These are phyloP conservation scores for Meleagris gallopavo DNA, from an alignment of 2,113 vertebrate genomes.

Conservation along the genomic window DNA sequence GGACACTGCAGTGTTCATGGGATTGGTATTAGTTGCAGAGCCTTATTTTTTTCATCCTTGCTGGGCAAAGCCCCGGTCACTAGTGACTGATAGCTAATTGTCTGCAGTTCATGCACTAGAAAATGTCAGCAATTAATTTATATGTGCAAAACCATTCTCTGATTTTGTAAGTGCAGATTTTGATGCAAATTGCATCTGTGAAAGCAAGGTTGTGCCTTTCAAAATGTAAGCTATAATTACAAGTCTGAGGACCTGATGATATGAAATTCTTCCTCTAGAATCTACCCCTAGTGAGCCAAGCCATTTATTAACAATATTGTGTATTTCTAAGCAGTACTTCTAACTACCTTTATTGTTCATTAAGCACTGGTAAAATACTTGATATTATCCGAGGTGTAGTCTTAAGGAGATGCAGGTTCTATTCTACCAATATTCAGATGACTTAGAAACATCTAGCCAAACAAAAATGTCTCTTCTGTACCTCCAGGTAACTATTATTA, in stretches of 20 bases:
- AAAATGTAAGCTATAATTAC: conserved; percentile 58
- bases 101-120: conserved; percentile 24
- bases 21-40: background rate
- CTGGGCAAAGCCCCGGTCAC: conserved; percentile 9
- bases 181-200: conserved; percentile 42
- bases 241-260: conserved; percentile 42
- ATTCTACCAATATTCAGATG: background rate
- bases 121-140: conserved; percentile 42
- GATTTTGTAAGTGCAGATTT: conserved; percentile 59
- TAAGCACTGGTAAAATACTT: conserved; percentile 4
- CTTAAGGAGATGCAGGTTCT: background rate
- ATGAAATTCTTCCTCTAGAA: conserved; percentile 28
- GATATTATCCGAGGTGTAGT: background rate
- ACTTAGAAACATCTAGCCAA: background rate
- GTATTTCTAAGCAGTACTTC: conserved; percentile 32
- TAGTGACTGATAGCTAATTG: conserved; percentile 25
- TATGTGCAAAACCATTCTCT: conserved; percentile 44
- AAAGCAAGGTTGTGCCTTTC: conserved; percentile 51
- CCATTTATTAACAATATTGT: conserved; percentile 13
- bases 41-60: background rate
- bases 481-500: background rate
- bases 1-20: background rate
- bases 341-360: conserved; percentile 21
- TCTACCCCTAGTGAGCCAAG: background rate
- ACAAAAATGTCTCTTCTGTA: background rate